Conservation (phyloP, 1,140 invertebrate species). For the Trachymyrmex cornetzi region DNA sequence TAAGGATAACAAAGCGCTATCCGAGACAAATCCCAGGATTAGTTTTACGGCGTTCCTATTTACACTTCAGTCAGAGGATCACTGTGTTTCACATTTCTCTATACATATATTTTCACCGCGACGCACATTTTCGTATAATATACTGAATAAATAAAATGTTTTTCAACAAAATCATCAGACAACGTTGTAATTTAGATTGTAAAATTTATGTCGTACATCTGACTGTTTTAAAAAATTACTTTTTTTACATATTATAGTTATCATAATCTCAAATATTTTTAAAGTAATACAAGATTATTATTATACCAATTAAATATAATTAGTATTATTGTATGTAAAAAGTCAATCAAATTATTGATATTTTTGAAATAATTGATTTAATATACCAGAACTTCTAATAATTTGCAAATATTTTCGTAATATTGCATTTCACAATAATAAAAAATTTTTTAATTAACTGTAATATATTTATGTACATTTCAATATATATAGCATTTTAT, state of each 20-base stretch:
- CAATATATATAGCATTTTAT: not conserved
- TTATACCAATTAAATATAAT: not conserved
- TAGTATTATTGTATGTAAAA: not conserved
- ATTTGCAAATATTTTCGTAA: not conserved
- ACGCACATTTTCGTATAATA: not conserved
- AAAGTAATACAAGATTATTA: not conserved
- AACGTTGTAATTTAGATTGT: not conserved
- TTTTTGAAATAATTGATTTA: not conserved
- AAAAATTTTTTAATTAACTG: not conserved
- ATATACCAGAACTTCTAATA: not conserved
- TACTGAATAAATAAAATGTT: slow-evolving; percentile 15
- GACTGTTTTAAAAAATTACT: slow-evolving; percentile 1
- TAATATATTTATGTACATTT: not conserved
- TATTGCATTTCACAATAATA: not conserved
- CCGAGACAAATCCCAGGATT: slow-evolving; percentile 40
- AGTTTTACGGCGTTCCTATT: slow-evolving; percentile 41
- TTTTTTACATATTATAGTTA: not conserved
- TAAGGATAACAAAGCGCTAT: slow-evolving; percentile 58
- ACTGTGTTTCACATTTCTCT: slow-evolving; percentile 22
- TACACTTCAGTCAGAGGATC: slow-evolving; percentile 59
- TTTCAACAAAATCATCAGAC: not conserved
- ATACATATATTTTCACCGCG: not conserved
- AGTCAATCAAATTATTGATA: slow-evolving; percentile 4
- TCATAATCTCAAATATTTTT: not conserved
- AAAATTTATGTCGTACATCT: not conserved